phyloP scores from a whole-genome alignment of 2,888 invertebrate species.

The Lamellibrachia columna region DNA sequence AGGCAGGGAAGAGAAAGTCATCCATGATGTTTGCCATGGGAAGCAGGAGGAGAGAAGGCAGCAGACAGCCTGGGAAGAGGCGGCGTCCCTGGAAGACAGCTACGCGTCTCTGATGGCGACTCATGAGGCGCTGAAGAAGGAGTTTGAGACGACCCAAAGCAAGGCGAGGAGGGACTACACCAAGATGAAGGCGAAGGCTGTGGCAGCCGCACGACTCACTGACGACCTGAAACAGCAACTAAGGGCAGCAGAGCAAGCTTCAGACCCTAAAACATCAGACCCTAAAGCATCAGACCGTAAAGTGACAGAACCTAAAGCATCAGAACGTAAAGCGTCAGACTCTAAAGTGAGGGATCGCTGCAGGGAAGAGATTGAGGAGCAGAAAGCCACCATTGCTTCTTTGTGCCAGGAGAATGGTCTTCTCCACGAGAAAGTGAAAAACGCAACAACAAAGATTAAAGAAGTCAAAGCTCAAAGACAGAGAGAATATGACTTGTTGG shows the following conservation, averaged over 20 bases:
- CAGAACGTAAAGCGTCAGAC: background rate
- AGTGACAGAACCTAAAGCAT: background rate
- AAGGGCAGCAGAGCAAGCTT: background rate
- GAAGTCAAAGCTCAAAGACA: background rate
- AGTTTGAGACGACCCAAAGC: slow-evolving; percentile 16
- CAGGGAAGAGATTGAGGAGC: background rate
- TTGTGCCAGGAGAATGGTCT: background rate
- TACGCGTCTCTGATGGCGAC: background rate
- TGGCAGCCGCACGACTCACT: slow-evolving; percentile 18
- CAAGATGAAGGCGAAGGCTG: slow-evolving; percentile 28
- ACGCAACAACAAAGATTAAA: background rate
- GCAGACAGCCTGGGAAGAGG: background rate
- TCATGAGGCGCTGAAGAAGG: background rate
- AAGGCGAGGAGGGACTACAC: slow-evolving; percentile 27
- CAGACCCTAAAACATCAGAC: background rate
- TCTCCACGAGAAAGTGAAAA: background rate
- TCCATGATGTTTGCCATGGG: background rate
- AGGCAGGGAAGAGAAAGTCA: background rate
- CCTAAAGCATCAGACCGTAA: background rate
- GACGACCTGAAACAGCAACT: slow-evolving; percentile 17
- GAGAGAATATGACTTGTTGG: background rate
- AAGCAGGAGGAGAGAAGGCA: background rate
- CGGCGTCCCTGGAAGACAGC: background rate
- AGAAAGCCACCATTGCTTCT: background rate
- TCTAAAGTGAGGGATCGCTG: background rate